Evolutionary conservation across 1,140 invertebrate genomes (phyloP), one percentile per base, ranked within the genome.

Genomic region (Drosophila elegans): DNA sequence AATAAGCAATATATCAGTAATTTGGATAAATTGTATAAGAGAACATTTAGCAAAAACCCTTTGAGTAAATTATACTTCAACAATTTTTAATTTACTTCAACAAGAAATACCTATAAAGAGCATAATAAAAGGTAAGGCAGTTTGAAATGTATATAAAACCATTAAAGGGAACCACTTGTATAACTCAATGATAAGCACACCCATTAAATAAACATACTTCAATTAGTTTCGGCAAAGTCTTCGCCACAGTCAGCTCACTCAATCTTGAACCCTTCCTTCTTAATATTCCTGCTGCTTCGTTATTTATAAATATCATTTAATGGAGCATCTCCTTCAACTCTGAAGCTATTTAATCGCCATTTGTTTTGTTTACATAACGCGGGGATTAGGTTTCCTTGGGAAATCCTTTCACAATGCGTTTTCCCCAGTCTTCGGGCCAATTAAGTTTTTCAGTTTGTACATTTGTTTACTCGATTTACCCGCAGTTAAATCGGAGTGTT

Each of bases 281-380:
- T 34, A 39, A 36, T 63, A 63, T 63, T 63, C 57, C 5, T 10
- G 1, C 16, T 10, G 45, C 59, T 64, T 53, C 61, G 21, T 66
- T 68, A 68, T 68, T 52, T 68, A 68, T 68, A 68, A 68, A 68
- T 68, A 68, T 52, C 64, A 68, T 45, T 68, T 53, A 53, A 75
- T 75, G 71, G 39, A 42, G 29, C 45, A 66, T 38, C 64, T 52
- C 21, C 59, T 68, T 64, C 11, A 51, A 54, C n/a, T 61, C 16
- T 25, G 29, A 10, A 32, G 21, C 21, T 45, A 41, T 67, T 75
- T 75, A 66, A 75, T 67, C n/a, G 55, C 49, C 66, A 67, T 49
- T 75, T 74, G 46, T 57, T 59, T 49, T 85, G 81, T 86, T 85
- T 86, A 64, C 78, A 74, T 67, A 85, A 86, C 71, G 53, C 41